Evolutionary conservation across 1,140 invertebrate species (phyloP).

Genomic region (Trypoxylus dichotomus): DNA sequence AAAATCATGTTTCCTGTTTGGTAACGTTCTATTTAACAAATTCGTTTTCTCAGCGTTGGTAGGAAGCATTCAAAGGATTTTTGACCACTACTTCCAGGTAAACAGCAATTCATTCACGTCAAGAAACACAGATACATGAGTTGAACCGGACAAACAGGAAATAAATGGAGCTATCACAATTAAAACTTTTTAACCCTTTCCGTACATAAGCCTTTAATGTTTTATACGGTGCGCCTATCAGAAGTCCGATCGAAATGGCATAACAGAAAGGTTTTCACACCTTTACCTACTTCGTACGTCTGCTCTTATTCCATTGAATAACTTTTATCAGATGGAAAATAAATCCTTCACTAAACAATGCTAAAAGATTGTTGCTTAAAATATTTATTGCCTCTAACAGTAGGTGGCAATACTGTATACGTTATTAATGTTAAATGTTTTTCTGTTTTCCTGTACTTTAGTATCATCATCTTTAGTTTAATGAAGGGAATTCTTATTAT

Average conservation of each 20-base stretch:
- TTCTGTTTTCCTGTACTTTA: no score
- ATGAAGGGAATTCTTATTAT: no score
- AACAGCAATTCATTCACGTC: not conserved
- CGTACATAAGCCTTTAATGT: not conserved
- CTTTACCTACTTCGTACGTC: not conserved
- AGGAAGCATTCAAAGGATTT: no score
- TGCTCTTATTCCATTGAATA: not conserved
- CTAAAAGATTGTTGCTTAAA: not conserved
- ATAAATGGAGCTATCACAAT: slow-evolving; percentile 3
- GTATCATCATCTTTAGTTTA: no score
- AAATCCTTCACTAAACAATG: not conserved
- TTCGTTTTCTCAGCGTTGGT: not conserved
- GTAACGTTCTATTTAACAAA: no score
- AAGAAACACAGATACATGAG: not conserved
- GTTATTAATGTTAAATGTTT: no score
- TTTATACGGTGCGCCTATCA: not conserved
- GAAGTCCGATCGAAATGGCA: slow-evolving; percentile 13
- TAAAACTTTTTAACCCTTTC: slow-evolving; percentile 16
- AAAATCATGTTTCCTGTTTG: no score
- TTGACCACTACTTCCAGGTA: not conserved
- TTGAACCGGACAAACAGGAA: slow-evolving; percentile 27
- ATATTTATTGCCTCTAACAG: not conserved
- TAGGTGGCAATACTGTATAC: not conserved
- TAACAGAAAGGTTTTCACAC: slow-evolving; percentile 27
- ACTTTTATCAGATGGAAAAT: slow-evolving; percentile 27